A percentile compares a stretch with the other conserved stretches of the same genome.
These are phyloP conservation scores for Muscicapa adusta DNA, from an alignment of 2,113 vertebrate species.

Conservation along the genomic window DNA sequence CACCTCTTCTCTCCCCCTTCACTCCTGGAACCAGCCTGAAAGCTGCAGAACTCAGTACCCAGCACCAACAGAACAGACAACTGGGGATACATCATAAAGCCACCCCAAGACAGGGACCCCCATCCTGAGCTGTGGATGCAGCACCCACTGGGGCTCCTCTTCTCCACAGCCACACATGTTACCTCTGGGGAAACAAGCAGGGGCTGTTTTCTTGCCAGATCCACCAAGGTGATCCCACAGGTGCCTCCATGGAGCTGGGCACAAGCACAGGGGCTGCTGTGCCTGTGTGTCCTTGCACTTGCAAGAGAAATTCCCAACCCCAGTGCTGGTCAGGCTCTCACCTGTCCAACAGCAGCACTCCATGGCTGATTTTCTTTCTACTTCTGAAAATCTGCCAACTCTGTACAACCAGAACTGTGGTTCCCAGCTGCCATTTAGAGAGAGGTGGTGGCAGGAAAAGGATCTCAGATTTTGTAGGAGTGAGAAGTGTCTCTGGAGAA, in stretches of 20 bases:
- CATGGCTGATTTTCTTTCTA: not conserved
- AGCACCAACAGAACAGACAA: too few relatives aligned
- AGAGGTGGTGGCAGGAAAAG: not conserved
- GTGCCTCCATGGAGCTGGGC: not conserved
- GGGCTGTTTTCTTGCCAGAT: not conserved
- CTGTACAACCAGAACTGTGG: too few relatives aligned
- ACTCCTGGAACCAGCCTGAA: too few relatives aligned
- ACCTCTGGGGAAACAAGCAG: not conserved
- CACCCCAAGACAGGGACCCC: not conserved
- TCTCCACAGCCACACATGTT: rapidly evolving
- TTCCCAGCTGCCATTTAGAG: not conserved
- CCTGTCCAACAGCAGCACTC: not conserved
- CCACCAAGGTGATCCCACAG: not conserved
- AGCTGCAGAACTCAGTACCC: too few relatives aligned
- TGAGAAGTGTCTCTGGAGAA: not conserved
- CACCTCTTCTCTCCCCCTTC: too few relatives aligned
- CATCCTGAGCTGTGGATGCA: not conserved
- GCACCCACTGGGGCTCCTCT: rapidly evolving
- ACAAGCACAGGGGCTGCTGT: rapidly evolving
- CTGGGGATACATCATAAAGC: too few relatives aligned
- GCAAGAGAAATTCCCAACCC: not conserved
- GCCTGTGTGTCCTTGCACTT: rapidly evolving
- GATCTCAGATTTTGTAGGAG: not conserved
- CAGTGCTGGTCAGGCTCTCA: not conserved
- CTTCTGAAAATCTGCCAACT: not conserved